Conservation (phyloP, 2,113 vertebrate genomes). For the Serilophus lunatus region DNA sequence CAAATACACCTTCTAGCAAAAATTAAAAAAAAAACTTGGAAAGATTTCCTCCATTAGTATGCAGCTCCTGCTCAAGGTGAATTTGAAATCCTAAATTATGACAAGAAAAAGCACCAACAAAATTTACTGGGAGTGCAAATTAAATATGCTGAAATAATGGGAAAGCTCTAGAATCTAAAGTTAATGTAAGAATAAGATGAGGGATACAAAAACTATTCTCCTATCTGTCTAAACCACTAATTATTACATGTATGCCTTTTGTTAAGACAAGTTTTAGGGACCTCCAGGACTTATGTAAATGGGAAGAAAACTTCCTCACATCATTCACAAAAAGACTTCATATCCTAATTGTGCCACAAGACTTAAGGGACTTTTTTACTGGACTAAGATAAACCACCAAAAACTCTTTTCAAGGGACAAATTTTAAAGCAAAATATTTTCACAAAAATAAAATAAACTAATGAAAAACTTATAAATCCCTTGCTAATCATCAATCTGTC, state of each 20-base stretch:
- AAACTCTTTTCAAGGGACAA: background rate
- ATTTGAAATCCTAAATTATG: conserved; percentile 14
- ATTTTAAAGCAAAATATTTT: background rate
- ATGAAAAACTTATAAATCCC: no score
- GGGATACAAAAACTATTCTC: accelerated
- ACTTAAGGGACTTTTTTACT: background rate
- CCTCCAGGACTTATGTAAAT: background rate
- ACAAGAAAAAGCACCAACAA: background rate
- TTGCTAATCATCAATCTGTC: background rate
- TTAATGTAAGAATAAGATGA: background rate
- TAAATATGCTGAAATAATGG: background rate
- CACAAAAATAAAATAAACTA: background rate
- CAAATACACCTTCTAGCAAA: background rate
- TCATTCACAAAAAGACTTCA: background rate
- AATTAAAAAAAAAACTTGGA: background rate
- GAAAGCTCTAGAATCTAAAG: background rate
- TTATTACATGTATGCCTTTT: background rate
- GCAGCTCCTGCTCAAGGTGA: conserved; percentile 23
- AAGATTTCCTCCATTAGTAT: background rate
- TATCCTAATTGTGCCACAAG: background rate
- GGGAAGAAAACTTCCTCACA: background rate
- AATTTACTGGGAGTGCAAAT: background rate
- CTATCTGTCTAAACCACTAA: background rate
- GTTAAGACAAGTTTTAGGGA: background rate
- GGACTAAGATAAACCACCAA: background rate